Evolutionary conservation across 1,140 invertebrate genomes (phyloP), one percentile per base, ranked within the genome.

Genomic region (Drosophila trapezifrons): DNA sequence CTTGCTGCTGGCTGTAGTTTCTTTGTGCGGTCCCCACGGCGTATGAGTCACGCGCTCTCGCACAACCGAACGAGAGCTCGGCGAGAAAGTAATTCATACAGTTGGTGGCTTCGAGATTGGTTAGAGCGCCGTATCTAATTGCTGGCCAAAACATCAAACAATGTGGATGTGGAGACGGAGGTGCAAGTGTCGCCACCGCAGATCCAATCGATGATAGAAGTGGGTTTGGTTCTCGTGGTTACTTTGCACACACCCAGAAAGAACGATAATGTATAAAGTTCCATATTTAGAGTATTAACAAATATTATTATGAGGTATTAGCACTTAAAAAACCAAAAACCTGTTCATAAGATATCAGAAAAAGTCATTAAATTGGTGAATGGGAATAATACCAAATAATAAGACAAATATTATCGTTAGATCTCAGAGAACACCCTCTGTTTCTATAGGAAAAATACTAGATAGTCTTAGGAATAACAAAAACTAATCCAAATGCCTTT

Each of bases 91-190:
- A 62, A 83, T 70, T 75, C 77, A 59, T 40, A 69, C 55, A 74
- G 20, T 51, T 55, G 57, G 64, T 22, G 35, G 49, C 18, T 17
- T 37, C 32, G 63, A 29, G 43, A 66, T 35, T 58, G 52, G 67
- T 83, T 83, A 75, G 80, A 71, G 63, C 38, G 58, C 58, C 47
- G 18, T 64, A 71, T 71, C 79, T 82, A 82, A 82, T 78, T 82
- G 55, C 32, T 60, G 67, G 52, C 66, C 65, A 64, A 52, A 52
- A 49, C 67, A 67, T 56, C 40, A 56, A 47, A 67, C 46, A 69
- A 42, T 17, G 25, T 3, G 37, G 27, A 10, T 60, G 3, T 13
- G 15, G 54, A 60, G 60, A 27, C 18, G 18, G 60, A 66, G 65
- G 65, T 65, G 46, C 60, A 37, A 35, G n/a, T 46, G 51, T 57